Conservation (phyloP, 2,113 vertebrate genomes). For the Rhodinocichla rosea region DNA sequence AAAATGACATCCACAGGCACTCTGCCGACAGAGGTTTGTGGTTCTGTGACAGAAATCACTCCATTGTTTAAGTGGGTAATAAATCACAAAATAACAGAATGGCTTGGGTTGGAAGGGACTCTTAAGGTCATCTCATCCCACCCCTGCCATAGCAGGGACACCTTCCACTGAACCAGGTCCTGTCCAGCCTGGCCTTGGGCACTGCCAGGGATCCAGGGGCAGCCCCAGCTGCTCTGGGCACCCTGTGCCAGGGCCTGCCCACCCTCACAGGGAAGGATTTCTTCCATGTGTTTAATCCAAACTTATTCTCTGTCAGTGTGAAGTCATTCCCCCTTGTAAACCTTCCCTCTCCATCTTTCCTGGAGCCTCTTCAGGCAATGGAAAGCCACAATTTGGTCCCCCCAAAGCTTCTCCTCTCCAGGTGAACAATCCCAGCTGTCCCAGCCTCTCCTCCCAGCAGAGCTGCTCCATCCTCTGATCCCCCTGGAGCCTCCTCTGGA, state of each 20-base stretch:
- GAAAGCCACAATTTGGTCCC: neutral
- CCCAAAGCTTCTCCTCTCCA: neutral
- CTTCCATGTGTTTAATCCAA: neutral
- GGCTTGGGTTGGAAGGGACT: neutral
- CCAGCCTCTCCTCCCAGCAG: neutral
- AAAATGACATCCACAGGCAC: neutral
- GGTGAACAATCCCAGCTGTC: neutral
- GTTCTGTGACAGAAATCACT: neutral
- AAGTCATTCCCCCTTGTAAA: accelerated
- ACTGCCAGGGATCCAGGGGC: neutral
- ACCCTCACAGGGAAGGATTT: accelerated
- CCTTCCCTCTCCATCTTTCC: neutral
- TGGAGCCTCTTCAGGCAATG: accelerated
- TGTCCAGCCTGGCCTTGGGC: neutral
- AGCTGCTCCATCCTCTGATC: neutral
- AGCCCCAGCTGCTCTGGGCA: neutral
- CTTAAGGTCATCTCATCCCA: neutral
- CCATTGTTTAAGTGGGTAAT: neutral
- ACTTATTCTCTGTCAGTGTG: neutral
- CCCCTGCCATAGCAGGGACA: neutral
- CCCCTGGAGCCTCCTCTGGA: neutral
- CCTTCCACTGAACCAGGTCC: neutral
- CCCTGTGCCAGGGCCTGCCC: neutral
- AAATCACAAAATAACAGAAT: neutral
- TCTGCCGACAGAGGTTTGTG: neutral